Conservation (phyloP, 2,888 invertebrate species). For the Proisotoma minuta region DNA sequence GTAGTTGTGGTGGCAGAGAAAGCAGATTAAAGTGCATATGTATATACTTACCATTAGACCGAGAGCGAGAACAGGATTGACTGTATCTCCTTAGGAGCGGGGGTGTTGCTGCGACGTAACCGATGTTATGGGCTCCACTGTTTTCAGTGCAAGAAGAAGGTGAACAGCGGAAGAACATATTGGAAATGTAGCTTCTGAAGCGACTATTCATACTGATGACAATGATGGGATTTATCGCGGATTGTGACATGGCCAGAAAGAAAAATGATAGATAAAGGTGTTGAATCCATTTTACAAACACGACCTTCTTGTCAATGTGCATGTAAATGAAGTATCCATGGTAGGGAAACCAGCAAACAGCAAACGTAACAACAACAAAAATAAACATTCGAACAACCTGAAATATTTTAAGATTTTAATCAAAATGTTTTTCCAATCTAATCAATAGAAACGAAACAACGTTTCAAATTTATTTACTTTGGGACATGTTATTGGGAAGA, state of each 20-base stretch:
- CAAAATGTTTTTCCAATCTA: neutral
- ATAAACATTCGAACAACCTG: constrained; percentile 89
- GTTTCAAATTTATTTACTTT: neutral
- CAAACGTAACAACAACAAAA: constrained; percentile 77
- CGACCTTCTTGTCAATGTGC: constrained; percentile 64
- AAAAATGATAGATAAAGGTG: constrained; percentile 81
- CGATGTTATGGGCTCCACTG: neutral
- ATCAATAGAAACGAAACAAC: neutral
- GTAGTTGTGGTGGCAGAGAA: no score
- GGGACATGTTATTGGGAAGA: no score
- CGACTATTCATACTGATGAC: constrained; percentile 88
- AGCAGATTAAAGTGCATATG: no score
- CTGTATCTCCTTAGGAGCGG: constrained; percentile 52
- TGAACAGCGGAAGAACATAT: constrained; percentile 26
- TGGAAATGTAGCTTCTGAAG: constrained; percentile 48
- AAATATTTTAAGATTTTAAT: constrained; percentile 31
- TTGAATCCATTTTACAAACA: constrained; percentile 68
- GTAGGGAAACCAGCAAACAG: constrained; percentile 80
- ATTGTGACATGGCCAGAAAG: constrained; percentile 88
- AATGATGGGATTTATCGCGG: constrained; percentile 87
- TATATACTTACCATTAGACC: constrained; percentile 53
- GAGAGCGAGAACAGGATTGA: constrained; percentile 59
- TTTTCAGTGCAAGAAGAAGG: constrained; percentile 23
- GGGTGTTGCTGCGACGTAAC: constrained; percentile 54
- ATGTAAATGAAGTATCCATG: constrained; percentile 80